Percentiles rank a stretch among this genome's conserved stretches.
Evolutionary conservation across 2,797 vertebrate genomes (phyloP).

Genomic region (Alfaro cultratus): DNA sequence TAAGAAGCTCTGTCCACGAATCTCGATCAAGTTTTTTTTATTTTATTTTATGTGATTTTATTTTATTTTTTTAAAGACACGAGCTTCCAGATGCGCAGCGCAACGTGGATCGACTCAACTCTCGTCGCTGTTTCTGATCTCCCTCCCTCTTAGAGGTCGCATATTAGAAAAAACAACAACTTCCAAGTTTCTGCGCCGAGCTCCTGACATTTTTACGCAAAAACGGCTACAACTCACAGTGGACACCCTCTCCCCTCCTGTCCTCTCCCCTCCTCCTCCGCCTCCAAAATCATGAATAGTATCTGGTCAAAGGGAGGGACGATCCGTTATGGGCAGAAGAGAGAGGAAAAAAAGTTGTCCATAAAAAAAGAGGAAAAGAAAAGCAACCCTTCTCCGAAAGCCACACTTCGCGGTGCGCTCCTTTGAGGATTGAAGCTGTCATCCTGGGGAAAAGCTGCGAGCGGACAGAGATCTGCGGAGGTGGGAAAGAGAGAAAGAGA

Average conservation of each 20-base stretch:
- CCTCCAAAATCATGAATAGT: constrained; percentile 81
- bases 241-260: constrained; percentile 43
- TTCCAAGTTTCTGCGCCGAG: constrained; percentile 75
- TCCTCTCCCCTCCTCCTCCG: constrained; percentile 57
- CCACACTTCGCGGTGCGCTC: constrained; percentile 44
- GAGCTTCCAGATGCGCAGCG: constrained; percentile 74
- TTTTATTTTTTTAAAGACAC: constrained; percentile 5
- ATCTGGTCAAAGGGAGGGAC: constrained; percentile 82
- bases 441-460: constrained; percentile 28
- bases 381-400: constrained; percentile 53
- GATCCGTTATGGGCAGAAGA: constrained; percentile 72
- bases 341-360: constrained; percentile 58
- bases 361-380: constrained; percentile 77
- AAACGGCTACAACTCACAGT: constrained; percentile 74
- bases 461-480: constrained; percentile 8
- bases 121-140: constrained; percentile 28
- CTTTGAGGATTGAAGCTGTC: constrained; percentile 47
- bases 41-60: background rate
- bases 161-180: constrained; percentile 55
- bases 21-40: constrained; percentile 64
- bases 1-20: constrained; percentile 49
- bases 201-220: constrained; percentile 80
- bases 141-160: constrained; percentile 11
- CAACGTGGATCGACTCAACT: constrained; percentile 62
- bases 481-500: background rate